A percentile compares a stretch with the other conserved stretches of the same genome.
Evolutionary conservation across 2,797 vertebrate species (phyloP).

Genomic region (Spheniscus humboldti): DNA sequence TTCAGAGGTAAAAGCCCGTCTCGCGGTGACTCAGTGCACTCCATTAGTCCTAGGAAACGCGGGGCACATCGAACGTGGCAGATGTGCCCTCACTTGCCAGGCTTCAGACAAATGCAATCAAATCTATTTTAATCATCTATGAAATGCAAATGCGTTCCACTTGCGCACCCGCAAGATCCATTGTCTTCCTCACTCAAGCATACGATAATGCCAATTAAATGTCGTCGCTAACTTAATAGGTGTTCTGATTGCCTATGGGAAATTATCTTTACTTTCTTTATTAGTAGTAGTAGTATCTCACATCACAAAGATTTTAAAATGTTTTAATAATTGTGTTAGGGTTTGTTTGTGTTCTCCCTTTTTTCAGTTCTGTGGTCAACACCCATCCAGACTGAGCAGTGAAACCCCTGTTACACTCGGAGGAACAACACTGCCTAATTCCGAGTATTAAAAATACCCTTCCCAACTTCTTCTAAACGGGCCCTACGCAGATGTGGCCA

Average conservation of each 20-base stretch:
- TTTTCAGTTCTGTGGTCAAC: background rate
- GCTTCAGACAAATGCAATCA: slow-evolving; percentile 72
- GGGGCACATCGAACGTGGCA: slow-evolving; percentile 34
- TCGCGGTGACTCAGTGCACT: background rate
- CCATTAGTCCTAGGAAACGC: slow-evolving; percentile 59
- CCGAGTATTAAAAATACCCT: background rate
- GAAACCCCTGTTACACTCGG: background rate
- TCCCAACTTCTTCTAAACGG: background rate
- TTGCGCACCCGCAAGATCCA: slow-evolving; percentile 56
- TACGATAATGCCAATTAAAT: slow-evolving; percentile 71
- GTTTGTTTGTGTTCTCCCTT: background rate
- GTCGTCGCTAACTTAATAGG: slow-evolving; percentile 62
- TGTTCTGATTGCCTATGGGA: slow-evolving; percentile 66
- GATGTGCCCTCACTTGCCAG: slow-evolving; percentile 67
- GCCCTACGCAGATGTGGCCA: background rate
- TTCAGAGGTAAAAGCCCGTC: slow-evolving; percentile 31
- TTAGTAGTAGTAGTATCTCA: background rate
- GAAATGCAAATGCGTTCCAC: slow-evolving; percentile 81
- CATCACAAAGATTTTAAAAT: background rate
- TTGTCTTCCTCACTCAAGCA: slow-evolving; percentile 68
- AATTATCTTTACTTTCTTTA: slow-evolving; percentile 45
- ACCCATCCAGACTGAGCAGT: background rate
- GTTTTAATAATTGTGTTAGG: background rate
- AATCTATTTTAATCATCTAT: slow-evolving; percentile 76
- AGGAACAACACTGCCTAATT: background rate